Percentiles rank a stretch among this genome's conserved stretches.
Conservation (phyloP, 2,113 vertebrate genomes). For the Macroglossus sobrinus region DNA sequence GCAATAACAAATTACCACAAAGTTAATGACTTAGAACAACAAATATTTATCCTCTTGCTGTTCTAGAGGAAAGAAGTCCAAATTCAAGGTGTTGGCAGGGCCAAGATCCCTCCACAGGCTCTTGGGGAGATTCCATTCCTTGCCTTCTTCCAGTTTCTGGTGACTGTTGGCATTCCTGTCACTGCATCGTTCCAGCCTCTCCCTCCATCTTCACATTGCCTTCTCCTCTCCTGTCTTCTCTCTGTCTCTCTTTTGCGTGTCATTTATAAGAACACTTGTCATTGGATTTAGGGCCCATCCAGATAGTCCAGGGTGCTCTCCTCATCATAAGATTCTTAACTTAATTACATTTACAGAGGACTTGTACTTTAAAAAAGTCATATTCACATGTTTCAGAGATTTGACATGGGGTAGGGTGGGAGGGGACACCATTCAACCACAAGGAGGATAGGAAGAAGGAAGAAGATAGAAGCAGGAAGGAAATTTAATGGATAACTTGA, state of each 20-base stretch:
- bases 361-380: not conserved
- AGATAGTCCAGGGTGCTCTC: not conserved
- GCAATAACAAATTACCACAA: not conserved
- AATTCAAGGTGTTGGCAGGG: not conserved
- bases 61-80: not conserved
- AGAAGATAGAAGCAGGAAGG: not conserved
- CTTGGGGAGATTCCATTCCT: not conserved
- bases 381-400: not conserved
- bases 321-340: not conserved
- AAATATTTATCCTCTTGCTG: not conserved
- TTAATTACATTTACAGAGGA: not conserved
- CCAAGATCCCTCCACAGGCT: not conserved
- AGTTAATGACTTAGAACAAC: not conserved
- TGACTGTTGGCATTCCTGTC: not conserved
- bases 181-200: not conserved
- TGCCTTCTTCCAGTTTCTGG: not conserved
- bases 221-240: not conserved
- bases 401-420: not conserved
- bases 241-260: not conserved
- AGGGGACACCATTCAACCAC: not conserved
- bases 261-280: not conserved
- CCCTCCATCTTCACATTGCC: not conserved
- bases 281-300: not conserved
- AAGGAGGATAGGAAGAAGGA: not conserved
- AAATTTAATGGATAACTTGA: not conserved